Base-by-base conservation (phyloP, 2,113 vertebrate species). In the Rhinoderma darwinii region DNA sequence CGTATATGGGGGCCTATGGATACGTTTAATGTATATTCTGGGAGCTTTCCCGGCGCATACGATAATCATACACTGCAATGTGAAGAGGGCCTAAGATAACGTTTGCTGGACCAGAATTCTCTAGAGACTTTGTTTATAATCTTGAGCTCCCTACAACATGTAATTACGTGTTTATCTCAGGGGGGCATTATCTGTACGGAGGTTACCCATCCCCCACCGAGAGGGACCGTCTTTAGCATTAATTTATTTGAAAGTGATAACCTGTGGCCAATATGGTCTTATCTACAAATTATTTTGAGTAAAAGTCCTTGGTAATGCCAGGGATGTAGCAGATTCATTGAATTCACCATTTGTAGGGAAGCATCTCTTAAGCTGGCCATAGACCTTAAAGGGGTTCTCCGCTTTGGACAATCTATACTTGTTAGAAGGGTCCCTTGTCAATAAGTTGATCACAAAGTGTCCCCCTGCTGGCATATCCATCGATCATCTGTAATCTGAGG, bases 141-240 rank as follows among this genome's bases (percentile, higher is more conserved):
- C 66, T 37, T 35, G 43, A 78, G 47, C 75, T 72, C 30, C 12
- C 3, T 77, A 50, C 50, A 50, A 77, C 50, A 77, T 50, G 50
- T 47, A 77, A 22, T 50, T 5, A 50, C 18, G 74, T 30, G 47
- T 50, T 50, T 50, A 54, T 78, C 11, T 72, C 25, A 4, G 35
- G 68, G 35, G 35, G 20, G 68, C 68, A 20, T 68, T 68, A 35
- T 68, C 63, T 68, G n/a, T n/a, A n/a, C n/a, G 66, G 66, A 70
- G 66, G 35, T 2, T 37, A 70, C 68, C 68, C 68, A 70, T 37
- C 68, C 68, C 68, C 35, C 68, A 25, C 18, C 1, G 10, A 11
- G 35, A 22, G 37, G 18, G 20, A 41, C 66, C 66, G 18, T 5
- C 66, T 70, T 32, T 70, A 70, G 35, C 32, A 72, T 39, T 72